Percentiles rank a stretch among this genome's conserved stretches.
phyloP scores from a whole-genome alignment of 2,888 invertebrate species.

The Cryptophagus acutangulus region DNA sequence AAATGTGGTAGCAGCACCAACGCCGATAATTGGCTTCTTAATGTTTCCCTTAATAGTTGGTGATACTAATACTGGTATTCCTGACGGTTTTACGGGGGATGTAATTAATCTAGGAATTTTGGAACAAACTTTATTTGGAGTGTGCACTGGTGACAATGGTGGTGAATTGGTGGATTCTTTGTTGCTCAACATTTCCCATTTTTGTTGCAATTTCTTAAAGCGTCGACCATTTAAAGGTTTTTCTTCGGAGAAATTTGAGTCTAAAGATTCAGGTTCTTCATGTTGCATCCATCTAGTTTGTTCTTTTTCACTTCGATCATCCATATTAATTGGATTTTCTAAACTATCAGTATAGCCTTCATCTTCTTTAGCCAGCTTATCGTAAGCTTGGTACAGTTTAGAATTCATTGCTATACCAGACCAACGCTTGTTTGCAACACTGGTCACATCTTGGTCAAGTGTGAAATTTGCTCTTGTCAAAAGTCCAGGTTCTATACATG shows the following conservation, averaged over 20 bases:
- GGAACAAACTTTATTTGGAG: constrained; percentile 54
- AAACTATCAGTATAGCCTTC: constrained; percentile 72
- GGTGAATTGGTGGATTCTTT: constrained; percentile 48
- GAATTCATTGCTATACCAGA: constrained; percentile 66
- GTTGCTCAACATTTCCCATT: constrained; percentile 73
- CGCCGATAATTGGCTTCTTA: no score
- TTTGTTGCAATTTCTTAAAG: constrained; percentile 70
- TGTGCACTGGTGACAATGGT: constrained; percentile 43
- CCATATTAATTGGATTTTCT: constrained; percentile 48
- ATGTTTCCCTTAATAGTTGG: no score
- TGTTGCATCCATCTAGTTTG: constrained; percentile 15
- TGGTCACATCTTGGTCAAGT: constrained; percentile 46
- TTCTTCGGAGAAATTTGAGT: constrained; percentile 43
- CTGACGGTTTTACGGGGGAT: constrained; percentile 63
- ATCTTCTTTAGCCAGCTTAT: constrained; percentile 61
- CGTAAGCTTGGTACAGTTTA: constrained; percentile 68
- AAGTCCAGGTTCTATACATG: constrained; percentile 59
- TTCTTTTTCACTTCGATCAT: not conserved
- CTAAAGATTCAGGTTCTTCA: constrained; percentile 43
- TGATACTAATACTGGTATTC: constrained; percentile 54
- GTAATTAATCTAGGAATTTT: constrained; percentile 72
- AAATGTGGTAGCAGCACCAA: no score
- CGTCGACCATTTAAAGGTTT: constrained; percentile 57
- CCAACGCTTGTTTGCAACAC: constrained; percentile 61
- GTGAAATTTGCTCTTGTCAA: constrained; percentile 40